Evolutionary conservation across 2,888 invertebrate genomes (phyloP).

Genomic region (Xestia xanthographa): DNA sequence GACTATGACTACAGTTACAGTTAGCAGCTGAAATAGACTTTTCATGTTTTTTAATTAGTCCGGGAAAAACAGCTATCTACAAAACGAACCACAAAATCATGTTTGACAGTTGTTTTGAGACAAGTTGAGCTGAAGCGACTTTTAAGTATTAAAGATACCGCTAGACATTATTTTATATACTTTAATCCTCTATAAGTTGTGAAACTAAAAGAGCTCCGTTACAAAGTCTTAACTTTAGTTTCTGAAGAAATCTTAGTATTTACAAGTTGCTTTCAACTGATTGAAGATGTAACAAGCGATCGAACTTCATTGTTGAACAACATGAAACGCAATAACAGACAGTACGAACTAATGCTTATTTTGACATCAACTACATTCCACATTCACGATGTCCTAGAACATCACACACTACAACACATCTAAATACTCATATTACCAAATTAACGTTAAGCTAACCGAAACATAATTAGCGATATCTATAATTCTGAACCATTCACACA

Average conservation of each 20-base stretch:
- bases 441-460: conserved; percentile 7
- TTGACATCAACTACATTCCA: neutral
- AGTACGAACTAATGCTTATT: neutral
- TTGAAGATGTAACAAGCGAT: conserved; percentile 14
- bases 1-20: conserved; percentile 14
- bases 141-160: neutral
- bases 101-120: neutral
- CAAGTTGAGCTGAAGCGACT: neutral
- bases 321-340: neutral
- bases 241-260: conserved; percentile 12
- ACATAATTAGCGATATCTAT: conserved; percentile 23
- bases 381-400: neutral
- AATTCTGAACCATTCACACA: conserved; percentile 13
- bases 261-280: conserved; percentile 18
- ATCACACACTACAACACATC: neutral
- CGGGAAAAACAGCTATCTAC: conserved; percentile 3
- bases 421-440: conserved; percentile 1
- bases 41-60: conserved; percentile 29
- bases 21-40: conserved; percentile 29
- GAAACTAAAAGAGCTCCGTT: conserved; percentile 22
- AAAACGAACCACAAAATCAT: neutral
- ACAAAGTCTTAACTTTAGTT: conserved; percentile 29
- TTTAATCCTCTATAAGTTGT: conserved; percentile 2
- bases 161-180: neutral
- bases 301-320: conserved; percentile 25